A percentile compares a stretch with the other conserved stretches of the same genome.
phyloP scores from a whole-genome alignment of 2,888 invertebrate species.

The Teleiodes luculella region DNA sequence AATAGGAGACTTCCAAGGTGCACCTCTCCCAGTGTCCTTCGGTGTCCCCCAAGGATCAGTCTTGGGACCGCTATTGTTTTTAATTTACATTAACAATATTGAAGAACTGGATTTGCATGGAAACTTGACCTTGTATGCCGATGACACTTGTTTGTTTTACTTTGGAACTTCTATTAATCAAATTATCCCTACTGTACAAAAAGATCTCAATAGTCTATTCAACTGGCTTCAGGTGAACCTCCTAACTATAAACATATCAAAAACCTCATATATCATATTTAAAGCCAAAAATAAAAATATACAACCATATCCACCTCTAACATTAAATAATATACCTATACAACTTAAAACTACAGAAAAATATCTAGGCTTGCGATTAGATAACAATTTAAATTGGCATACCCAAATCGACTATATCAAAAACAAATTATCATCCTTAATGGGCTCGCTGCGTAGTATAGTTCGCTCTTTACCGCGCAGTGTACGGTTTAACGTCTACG shows the following conservation, averaged over 20 bases:
- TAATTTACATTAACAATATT: too few species aligned
- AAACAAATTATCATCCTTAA: not conserved
- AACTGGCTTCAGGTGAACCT: too few species aligned
- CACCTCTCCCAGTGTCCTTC: not conserved
- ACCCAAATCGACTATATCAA: not conserved
- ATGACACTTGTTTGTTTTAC: not conserved
- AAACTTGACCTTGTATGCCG: not conserved
- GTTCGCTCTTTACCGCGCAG: not conserved
- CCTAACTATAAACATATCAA: not conserved
- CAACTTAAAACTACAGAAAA: not conserved
- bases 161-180: too few species aligned
- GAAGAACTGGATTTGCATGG: not conserved
- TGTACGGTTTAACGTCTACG: not conserved
- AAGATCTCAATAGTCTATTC: too few species aligned
- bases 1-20: not conserved
- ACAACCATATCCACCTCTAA: not conserved
- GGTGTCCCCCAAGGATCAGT: not conserved
- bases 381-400: not conserved
- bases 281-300: not conserved
- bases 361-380: not conserved
- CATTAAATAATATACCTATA: not conserved
- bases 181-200: not conserved
- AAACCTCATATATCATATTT: too few species aligned
- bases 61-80: not conserved
- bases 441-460: not conserved